Base-by-base conservation (phyloP, 2,797 vertebrate genomes). In the Varecia variegata region DNA sequence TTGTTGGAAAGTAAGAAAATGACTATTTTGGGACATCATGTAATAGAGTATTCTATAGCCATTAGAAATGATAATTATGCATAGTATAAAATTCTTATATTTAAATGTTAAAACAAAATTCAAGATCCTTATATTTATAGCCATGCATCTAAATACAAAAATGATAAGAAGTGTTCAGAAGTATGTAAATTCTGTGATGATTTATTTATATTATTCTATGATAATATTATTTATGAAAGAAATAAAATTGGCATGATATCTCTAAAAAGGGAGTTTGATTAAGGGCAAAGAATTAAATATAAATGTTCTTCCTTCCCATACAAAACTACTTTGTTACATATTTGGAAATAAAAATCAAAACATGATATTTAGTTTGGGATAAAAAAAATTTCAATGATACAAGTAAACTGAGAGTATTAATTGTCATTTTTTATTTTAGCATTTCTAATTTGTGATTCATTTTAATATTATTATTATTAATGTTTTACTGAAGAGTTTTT, bases 61-160 rank as follows among this genome's bases (percentile, higher is more conserved):
- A 47, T 76, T 82, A 93, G 47, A 85, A 92, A 87, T 88, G 71
- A 80, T 43, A 60, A 80, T 81, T 43, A 60, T 43, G 13, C 38
- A 43, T 60, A 71, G 40, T 43, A 73, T 79, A 80, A 77, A 58
- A 60, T 67, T 52, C 5, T 70, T 77, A 52, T 60, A 77, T 52
- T 96, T 93, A 89, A 93, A 86, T 13, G 47, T 65, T 79, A 73
- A 94, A 81, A 52, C 0, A 60, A n/a, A 38, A 83, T 60, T 77
- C 14, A 70, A 80, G 85, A 35, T 5, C 8, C 11, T 21, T 83
- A 3, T 56, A 77, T 86, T 88, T 83, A 89, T 56, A 93, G 23
- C 14, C 45, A 40, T 62, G 13, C 0, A 58, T 15, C 14, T n/a
- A 80, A 79, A 45, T 65, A 77, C 14, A 56, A 93, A 88, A 67